phyloP scores from a whole-genome alignment of 2,888 invertebrate genomes.

The Dynastes tityus region DNA sequence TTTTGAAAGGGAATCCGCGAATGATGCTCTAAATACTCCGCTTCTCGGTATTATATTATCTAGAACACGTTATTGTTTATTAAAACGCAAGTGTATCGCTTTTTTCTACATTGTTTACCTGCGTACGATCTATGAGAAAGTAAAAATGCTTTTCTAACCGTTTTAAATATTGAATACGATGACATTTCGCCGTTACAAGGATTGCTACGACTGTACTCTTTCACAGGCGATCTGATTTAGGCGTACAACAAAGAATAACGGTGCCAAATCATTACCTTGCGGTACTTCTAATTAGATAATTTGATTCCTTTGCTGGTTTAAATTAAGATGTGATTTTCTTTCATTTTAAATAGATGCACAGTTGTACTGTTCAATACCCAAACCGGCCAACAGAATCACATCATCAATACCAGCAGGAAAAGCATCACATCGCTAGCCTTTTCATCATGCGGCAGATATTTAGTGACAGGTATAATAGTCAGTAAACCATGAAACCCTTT shows the following conservation, averaged over 20 bases:
- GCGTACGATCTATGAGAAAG: slow-evolving; percentile 6
- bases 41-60: neutral
- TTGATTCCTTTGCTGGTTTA: neutral
- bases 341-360: slow-evolving; percentile 82
- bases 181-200: neutral
- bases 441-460: slow-evolving; percentile 91
- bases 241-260: neutral
- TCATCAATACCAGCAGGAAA: slow-evolving; percentile 91
- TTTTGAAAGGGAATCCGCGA: slow-evolving; percentile 1
- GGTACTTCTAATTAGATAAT: neutral
- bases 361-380: slow-evolving; percentile 93
- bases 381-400: slow-evolving; percentile 88
- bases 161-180: neutral
- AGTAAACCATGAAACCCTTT: no score
- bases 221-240: neutral
- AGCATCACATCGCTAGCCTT: slow-evolving; percentile 95
- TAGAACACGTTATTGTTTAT: slow-evolving; percentile 20
- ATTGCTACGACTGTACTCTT: neutral
- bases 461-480: slow-evolving; percentile 78
- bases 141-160: slow-evolving; percentile 2
- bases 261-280: slow-evolving; percentile 1
- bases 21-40: slow-evolving; percentile 1
- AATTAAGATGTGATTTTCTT: slow-evolving; percentile 28
- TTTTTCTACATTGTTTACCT: slow-evolving; percentile 5
- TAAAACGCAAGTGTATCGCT: neutral